phyloP scores from a whole-genome alignment of 2,888 invertebrate genomes.

The Orgyia antiqua region DNA sequence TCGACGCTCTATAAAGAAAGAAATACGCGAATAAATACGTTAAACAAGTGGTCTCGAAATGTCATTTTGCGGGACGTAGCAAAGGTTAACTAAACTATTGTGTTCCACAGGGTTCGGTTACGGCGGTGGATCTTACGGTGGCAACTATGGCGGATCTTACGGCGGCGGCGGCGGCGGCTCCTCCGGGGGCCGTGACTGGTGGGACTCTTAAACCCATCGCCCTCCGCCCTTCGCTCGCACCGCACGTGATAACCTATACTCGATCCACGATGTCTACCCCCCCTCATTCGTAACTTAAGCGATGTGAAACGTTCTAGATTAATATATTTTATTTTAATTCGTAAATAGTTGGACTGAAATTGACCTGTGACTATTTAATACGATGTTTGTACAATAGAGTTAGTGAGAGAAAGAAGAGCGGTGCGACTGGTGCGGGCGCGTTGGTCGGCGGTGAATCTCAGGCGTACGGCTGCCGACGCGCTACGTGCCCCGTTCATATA shows the following conservation, averaged over 20 bases:
- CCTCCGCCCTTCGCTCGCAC: conserved; percentile 24
- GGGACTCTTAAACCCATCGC: conserved; percentile 59
- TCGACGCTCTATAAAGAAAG: too few relatives aligned
- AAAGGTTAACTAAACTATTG: too few relatives aligned
- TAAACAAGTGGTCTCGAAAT: too few relatives aligned
- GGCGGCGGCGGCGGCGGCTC: conserved; percentile 66
- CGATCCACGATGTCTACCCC: conserved; percentile 6
- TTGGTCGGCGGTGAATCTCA: conserved; percentile 63
- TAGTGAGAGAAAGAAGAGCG: conserved; percentile 25
- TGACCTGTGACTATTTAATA: conserved; percentile 52
- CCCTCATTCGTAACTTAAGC: conserved; percentile 33
- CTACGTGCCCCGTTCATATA: conserved; percentile 24
- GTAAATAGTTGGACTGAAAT: conserved; percentile 59
- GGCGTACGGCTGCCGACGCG: conserved; percentile 35
- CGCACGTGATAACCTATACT: conserved; percentile 25
- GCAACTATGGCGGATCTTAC: conserved; percentile 69
- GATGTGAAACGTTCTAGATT: conserved; percentile 37
- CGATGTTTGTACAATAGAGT: conserved; percentile 36
- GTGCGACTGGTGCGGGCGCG: conserved; percentile 34
- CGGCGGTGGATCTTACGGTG: conserved; percentile 62
- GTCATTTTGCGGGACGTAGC: too few relatives aligned
- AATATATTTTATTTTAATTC: conserved; percentile 43
- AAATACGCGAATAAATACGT: too few relatives aligned
- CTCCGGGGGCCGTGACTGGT: conserved; percentile 70
- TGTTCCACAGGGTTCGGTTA: conserved; percentile 62